These are phyloP conservation scores for Mercenaria mercenaria DNA, from an alignment of 1,140 invertebrate genomes.

Conservation along the genomic window DNA sequence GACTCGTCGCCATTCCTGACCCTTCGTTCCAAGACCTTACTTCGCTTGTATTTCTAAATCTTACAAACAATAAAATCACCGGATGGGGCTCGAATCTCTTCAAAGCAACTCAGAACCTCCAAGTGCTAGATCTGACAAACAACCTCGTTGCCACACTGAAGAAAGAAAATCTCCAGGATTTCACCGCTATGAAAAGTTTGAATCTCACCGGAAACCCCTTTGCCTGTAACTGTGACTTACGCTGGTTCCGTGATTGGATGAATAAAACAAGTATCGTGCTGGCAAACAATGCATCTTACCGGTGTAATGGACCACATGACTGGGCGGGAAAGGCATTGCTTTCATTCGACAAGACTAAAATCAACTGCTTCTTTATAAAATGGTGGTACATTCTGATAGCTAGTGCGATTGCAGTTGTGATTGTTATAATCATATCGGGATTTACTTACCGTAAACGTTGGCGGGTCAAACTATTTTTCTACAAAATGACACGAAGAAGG, in stretches of 20 bases:
- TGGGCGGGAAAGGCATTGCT: slow-evolving; percentile 74
- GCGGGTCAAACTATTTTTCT: slow-evolving; percentile 68
- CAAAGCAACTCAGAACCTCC: slow-evolving; percentile 34
- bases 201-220: slow-evolving; percentile 77
- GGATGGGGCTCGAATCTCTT: slow-evolving; percentile 72
- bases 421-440: slow-evolving; percentile 59
- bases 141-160: slow-evolving; percentile 76
- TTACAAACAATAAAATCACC: slow-evolving; percentile 73
- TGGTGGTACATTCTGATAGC: slow-evolving; percentile 65
- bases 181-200: slow-evolving; percentile 62
- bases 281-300: slow-evolving; percentile 59
- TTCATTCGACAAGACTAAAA: slow-evolving; percentile 73
- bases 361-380: slow-evolving; percentile 74
- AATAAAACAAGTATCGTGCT: slow-evolving; percentile 70
- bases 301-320: slow-evolving; percentile 71
- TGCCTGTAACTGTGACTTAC: slow-evolving; percentile 77
- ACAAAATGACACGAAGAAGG: slow-evolving; percentile 32
- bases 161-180: slow-evolving; percentile 69
- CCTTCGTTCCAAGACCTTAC: slow-evolving; percentile 67
- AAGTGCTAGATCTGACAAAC: slow-evolving; percentile 70
- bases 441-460: slow-evolving; percentile 73
- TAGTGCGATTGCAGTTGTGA: slow-evolving; percentile 15
- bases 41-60: slow-evolving; percentile 62
- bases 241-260: slow-evolving; percentile 79
- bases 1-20: slow-evolving; percentile 64